Evolutionary conservation across 2,888 invertebrate species (phyloP).

Genomic region (Bimastos eiseni): DNA sequence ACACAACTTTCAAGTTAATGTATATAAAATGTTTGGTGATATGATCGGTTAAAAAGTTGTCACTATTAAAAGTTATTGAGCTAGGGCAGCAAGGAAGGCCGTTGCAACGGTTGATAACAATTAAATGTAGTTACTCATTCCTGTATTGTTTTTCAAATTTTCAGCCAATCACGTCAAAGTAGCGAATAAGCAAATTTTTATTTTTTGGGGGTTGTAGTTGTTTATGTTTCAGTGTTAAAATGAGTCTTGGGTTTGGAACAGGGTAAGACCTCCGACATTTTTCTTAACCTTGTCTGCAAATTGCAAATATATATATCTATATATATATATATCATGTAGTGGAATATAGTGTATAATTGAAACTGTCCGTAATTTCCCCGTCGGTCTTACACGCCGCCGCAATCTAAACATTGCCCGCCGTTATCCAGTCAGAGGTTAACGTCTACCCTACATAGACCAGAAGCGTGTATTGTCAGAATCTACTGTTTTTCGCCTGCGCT

Average conservation of each 20-base stretch:
- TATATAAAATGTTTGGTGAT: too few species aligned
- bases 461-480: too few species aligned
- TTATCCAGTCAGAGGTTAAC: too few species aligned
- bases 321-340: not conserved
- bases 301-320: too few species aligned
- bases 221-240: not conserved
- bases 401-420: not conserved
- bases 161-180: not conserved
- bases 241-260: not conserved
- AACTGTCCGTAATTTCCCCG: not conserved
- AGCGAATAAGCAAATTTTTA: not conserved
- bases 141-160: not conserved
- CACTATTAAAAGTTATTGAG: too few species aligned
- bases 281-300: too few species aligned
- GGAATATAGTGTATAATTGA: not conserved
- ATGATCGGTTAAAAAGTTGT: too few species aligned
- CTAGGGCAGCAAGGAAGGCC: not conserved
- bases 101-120: not conserved
- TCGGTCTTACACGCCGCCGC: not conserved
- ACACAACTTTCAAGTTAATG: too few species aligned
- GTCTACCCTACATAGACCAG: too few species aligned
- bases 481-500: too few species aligned
- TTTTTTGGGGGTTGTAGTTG: not conserved
- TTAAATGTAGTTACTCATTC: not conserved
- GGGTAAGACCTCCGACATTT: not conserved